These are phyloP conservation scores for Sebastes paucispinis DNA, from an alignment of 2,797 vertebrate genomes.

Conservation along the genomic window DNA sequence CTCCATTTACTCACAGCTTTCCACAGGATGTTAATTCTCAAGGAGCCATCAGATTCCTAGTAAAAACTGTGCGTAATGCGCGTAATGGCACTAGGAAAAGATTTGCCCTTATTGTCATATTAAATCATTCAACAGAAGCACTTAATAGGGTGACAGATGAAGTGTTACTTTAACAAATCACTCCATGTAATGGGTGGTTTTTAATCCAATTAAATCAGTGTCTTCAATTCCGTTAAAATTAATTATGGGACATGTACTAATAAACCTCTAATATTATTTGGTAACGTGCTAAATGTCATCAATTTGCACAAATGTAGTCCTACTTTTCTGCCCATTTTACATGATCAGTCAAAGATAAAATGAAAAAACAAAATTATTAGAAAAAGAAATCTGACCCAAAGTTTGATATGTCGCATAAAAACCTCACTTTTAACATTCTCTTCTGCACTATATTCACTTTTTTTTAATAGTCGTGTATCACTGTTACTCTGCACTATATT, in stretches of 20 bases:
- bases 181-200: background rate
- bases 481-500: too few relatives aligned
- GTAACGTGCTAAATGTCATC: background rate
- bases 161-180: background rate
- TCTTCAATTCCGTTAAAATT: background rate
- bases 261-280: background rate
- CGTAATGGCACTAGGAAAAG: conserved; percentile 48
- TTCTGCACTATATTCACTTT: too few relatives aligned
- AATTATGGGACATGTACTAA: background rate
- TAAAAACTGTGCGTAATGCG: conserved; percentile 49
- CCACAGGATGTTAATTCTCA: conserved; percentile 25
- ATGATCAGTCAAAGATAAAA: background rate
- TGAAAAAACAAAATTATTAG: background rate
- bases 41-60: conserved; percentile 12
- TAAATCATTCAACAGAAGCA: background rate
- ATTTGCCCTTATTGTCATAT: background rate
- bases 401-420: background rate
- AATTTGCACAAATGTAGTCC: background rate
- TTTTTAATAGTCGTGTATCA: too few relatives aligned
- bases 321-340: background rate
- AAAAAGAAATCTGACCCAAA: background rate
- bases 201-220: background rate
- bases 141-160: background rate
- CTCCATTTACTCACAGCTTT: conserved; percentile 5
- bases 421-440: too few relatives aligned